Conservation (phyloP, 2,888 invertebrate species). For the Hemicrepidius hirtus region DNA sequence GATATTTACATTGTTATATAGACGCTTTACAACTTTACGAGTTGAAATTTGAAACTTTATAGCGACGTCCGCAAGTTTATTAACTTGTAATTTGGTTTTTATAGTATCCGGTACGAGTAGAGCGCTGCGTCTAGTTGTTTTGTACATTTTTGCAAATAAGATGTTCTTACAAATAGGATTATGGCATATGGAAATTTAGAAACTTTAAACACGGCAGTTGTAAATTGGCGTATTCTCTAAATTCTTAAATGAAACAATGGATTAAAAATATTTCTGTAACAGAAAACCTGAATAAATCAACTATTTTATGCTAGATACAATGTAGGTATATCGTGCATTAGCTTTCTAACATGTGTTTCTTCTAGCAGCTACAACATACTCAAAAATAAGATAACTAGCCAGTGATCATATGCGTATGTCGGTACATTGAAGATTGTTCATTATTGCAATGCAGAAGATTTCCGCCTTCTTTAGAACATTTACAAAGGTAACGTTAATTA, state of each 20-base stretch:
- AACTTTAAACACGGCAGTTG: slow-evolving; percentile 7
- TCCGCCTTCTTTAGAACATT: too few species aligned
- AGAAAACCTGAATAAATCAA: too few species aligned
- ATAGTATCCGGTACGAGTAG: slow-evolving; percentile 46
- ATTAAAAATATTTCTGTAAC: too few species aligned
- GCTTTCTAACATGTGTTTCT: too few species aligned
- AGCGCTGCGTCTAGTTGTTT: slow-evolving; percentile 30
- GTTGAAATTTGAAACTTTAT: slow-evolving; percentile 46
- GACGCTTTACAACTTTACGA: slow-evolving; percentile 40
- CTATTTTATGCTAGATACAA: too few species aligned
- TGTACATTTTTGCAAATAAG: slow-evolving; percentile 37
- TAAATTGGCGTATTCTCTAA: not conserved
- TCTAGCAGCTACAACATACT: too few species aligned
- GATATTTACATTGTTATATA: slow-evolving; percentile 41
- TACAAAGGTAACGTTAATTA: too few species aligned
- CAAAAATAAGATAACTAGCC: too few species aligned
- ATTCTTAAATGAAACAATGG: not conserved
- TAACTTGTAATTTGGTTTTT: slow-evolving; percentile 47
- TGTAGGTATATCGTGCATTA: too few species aligned
- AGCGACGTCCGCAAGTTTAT: slow-evolving; percentile 46
- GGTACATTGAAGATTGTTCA: too few species aligned
- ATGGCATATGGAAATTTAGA: slow-evolving; percentile 18
- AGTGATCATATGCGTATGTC: too few species aligned
- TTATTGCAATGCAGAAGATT: too few species aligned
- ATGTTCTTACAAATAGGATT: slow-evolving; percentile 34